Base-by-base conservation (phyloP, 2,888 invertebrate species). In the Chalcosyrphus nemorum region DNA sequence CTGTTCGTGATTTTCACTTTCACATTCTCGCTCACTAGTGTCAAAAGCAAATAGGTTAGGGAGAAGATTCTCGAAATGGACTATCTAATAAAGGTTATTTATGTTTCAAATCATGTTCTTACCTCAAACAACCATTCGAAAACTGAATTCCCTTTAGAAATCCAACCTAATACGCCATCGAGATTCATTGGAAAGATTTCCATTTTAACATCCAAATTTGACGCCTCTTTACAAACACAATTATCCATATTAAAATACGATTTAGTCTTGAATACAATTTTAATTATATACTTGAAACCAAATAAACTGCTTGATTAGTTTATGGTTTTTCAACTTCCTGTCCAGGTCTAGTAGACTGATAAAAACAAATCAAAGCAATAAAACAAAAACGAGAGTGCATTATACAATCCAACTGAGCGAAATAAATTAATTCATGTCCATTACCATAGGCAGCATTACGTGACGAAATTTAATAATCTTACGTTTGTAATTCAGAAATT, bases 381-480 rank as follows among this genome's bases (percentile, higher is more conserved):
- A 50, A 68, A 27, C 17, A 54, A 54, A 54, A 68, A 29, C 19
- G 21, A 68, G 68, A 68, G 54, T 68, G 68, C 54, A 68, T 68
- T 68, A 41, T 43, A 54, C 27, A 68, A 41, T 4, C n/a, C n/a
- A n/a, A n/a, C n/a, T n/a, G n/a, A 50, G 65, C 47, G 19, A 41
- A 56, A 54, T 57, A 47, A 57, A 71, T 59, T 38, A 59, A 71
- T 71, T 59, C 71, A 72, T 54, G 52, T 7, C 29, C 15, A 63
- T 63, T 63, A 52, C 61, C 43, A 43, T 50, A 72, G 50, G 61
- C 29, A 21, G 61, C 29, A 21, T 52, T 63, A 72, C 72, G 72
- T 72, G 61, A 43, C 52, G 13, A 43, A 52, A 32, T 41, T 72
- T 32, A 29, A 52, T 72, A 52, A 72, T 32, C 21, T 52, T n/a